Evolutionary conservation across 2,888 invertebrate genomes (phyloP).

Genomic region (Thereva nobilitata): DNA sequence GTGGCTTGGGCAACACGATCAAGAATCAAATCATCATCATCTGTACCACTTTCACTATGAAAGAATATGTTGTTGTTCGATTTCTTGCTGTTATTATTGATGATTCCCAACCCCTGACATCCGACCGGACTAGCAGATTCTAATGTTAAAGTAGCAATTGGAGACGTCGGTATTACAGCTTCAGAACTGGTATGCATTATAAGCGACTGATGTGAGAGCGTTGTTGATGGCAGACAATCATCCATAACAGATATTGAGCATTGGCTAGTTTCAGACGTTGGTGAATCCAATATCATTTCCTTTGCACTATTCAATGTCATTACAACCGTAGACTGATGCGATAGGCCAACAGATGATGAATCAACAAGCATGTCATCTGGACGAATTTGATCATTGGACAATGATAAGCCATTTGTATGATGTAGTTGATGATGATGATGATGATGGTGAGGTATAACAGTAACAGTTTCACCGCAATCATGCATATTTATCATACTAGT

Average conservation of each 20-base stretch:
- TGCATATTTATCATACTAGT: conserved; percentile 27
- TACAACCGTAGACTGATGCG: neutral
- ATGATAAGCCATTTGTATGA: conserved; percentile 17
- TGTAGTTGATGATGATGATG: conserved; percentile 24
- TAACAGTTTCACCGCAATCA: conserved; percentile 35
- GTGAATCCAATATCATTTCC: neutral
- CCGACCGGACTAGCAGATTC: conserved; percentile 6
- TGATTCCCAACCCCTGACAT: conserved; percentile 9
- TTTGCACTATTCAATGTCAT: too few species aligned
- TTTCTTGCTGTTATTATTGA: conserved; percentile 3
- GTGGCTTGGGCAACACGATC: conserved; percentile 15
- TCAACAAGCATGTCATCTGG: conserved; percentile 10
- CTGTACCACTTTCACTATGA: conserved; percentile 6
- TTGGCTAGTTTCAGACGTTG: conserved; percentile 13
- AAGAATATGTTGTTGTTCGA: neutral
- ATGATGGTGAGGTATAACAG: conserved; percentile 33
- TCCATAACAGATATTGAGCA: conserved; percentile 10
- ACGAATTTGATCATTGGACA: conserved; percentile 19
- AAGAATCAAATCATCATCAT: conserved; percentile 19
- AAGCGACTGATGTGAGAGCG: conserved; percentile 27
- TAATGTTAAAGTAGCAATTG: conserved; percentile 28
- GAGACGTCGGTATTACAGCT: conserved; percentile 25
- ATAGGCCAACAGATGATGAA: conserved; percentile 7
- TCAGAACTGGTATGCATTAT: conserved; percentile 15
- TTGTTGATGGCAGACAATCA: conserved; percentile 33